Evolutionary conservation across 64 coral and sea anemone genomes (phyloP).

Genomic region (Actinia equina): DNA sequence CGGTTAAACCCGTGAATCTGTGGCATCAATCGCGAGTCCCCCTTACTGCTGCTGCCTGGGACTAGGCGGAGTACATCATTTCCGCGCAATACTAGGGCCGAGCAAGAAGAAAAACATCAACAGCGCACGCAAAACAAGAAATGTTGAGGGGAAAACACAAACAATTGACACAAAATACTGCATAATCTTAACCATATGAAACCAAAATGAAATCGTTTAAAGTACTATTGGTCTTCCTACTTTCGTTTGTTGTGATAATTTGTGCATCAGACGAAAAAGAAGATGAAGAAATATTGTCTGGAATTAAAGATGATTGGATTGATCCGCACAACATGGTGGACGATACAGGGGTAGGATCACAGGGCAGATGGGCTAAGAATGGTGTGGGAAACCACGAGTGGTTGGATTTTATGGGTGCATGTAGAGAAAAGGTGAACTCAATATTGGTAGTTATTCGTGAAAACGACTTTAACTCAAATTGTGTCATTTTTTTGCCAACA

Average conservation of each 20-base stretch:
- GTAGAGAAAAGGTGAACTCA: not conserved
- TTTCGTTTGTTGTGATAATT: not conserved
- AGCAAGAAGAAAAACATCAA: not conserved
- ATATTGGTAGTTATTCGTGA: not conserved
- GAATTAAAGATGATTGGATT: slow-evolving; percentile 8
- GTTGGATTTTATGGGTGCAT: not conserved
- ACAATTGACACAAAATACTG: not conserved
- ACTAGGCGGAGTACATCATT: not conserved
- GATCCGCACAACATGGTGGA: slow-evolving; percentile 17
- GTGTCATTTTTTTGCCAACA: no score
- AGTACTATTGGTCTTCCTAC: not conserved
- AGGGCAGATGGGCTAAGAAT: not conserved
- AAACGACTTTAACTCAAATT: no score
- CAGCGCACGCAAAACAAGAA: not conserved
- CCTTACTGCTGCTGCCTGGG: no score
- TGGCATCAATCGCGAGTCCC: no score
- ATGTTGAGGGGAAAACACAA: not conserved
- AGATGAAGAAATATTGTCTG: not conserved
- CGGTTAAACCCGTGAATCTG: no score
- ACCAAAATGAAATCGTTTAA: not conserved
- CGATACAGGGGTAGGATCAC: not conserved
- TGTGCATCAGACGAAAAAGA: not conserved
- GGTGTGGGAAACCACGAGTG: not conserved
- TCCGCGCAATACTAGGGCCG: not conserved
- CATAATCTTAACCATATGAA: not conserved